phyloP scores from a whole-genome alignment of 2,113 vertebrate genomes.

The Paedocypris sp. region DNA sequence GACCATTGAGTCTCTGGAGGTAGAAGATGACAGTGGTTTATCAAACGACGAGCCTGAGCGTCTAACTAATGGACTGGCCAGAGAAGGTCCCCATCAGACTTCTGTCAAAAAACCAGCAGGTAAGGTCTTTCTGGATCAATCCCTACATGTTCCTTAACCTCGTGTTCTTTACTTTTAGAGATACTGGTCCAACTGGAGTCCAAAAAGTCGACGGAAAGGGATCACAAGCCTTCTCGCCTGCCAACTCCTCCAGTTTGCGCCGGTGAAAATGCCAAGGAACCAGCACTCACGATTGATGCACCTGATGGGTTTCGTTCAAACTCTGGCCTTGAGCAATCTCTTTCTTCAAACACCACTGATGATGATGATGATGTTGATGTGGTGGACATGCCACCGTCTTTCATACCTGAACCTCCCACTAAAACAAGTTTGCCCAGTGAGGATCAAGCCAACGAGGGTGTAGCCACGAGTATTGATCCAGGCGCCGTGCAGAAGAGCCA shows the following conservation, averaged over 20 bases:
- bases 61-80: not conserved
- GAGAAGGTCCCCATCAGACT: not conserved
- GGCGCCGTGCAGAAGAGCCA: not conserved
- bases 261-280: slow-evolving; percentile 19
- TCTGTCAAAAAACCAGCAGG: slow-evolving; percentile 27
- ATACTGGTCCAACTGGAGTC: slow-evolving; percentile 17
- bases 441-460: not conserved
- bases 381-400: slow-evolving; percentile 24
- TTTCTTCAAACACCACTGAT: too few relatives aligned
- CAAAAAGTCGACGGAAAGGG: slow-evolving; percentile 16
- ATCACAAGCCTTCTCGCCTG: not conserved
- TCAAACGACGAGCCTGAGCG: slow-evolving; percentile 62
- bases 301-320: slow-evolving; percentile 10
- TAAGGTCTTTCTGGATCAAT: too few relatives aligned
- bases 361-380: too few relatives aligned
- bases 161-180: too few relatives aligned
- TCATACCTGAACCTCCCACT: slow-evolving; percentile 29
- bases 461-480: not conserved
- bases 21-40: slow-evolving; percentile 75
- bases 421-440: not conserved
- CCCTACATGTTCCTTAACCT: too few relatives aligned
- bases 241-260: slow-evolving; percentile 30
- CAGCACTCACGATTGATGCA: not conserved
- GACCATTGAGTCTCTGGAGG: slow-evolving; percentile 79
- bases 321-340: not conserved